Evolutionary conservation across 2,113 vertebrate genomes (phyloP), one percentile per base, ranked within the genome.

Genomic region (Alectura lathami): DNA sequence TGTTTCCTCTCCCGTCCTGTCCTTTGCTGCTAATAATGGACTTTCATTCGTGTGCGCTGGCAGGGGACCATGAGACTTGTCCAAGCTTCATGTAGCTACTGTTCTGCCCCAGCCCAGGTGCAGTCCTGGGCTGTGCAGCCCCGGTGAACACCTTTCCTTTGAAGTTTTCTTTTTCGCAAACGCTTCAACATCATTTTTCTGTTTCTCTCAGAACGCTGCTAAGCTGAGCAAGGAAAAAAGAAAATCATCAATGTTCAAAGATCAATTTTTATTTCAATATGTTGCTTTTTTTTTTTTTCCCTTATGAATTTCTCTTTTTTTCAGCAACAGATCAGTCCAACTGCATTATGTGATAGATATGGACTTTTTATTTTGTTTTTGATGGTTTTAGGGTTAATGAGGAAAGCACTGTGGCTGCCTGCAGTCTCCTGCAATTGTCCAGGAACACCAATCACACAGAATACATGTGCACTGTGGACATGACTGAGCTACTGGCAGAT

Each of bases 391-490:
- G 97, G 97, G 15, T 29, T 73, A 11, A 42, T 38, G 96, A 90
- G 5, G 88, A 93, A 72, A 93, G 78, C 36, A 26, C 27, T 24
- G 72, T 88, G 32, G 88, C 78, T 83, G 82, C 79, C 63, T 98
- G 98, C 96, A 84, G 11, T 80, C 97, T 98, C 16, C 38, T 68
- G 42, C 83, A 36, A 5, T 59, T 93, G 12, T 36, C 80, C 60
- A 83, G 80, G 53, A 98, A 95, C 2, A 45, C 38, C 53, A 97
- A 95, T 2, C 97, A 97, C 3, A 53, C 43, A 0, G 20, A 59
- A 27, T 98, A 98, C 64, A 21, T 4, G 0, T 98, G 98, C 66
- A 97, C 59, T 42, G 96, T 97, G 82, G 92, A 97, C 17, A 96
- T 98, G 96, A 89, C 56, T 23, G 36, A 2, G 3, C 74, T 98